Evolutionary conservation across 2,888 invertebrate species (phyloP), one percentile per base, ranked within the genome.

Genomic region (Merodon equestris): DNA sequence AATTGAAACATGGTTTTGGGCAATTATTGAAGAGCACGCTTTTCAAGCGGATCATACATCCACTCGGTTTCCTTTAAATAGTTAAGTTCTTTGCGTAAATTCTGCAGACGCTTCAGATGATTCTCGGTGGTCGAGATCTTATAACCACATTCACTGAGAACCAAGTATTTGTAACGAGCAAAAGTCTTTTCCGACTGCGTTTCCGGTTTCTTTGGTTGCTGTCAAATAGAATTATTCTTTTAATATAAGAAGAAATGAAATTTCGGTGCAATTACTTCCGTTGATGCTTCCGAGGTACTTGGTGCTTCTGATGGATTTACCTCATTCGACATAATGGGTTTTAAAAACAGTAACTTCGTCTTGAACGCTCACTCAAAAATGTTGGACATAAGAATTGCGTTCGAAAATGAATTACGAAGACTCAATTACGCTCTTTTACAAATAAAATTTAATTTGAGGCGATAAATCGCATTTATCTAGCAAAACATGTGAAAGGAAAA

Each of bases 21-120:
- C 81, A 5, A 82, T 54, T 83, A 44, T 36, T 71, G 70, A 1
- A 54, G 60, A 14, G 60, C 47, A 15, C 85, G 87, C 63, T 92
- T 93, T 81, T 94, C 94, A 83, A 92, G 91, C 44, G 91, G 89
- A 58, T 94, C 93, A 89, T 93, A 95, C 88, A 93, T 93, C 95
- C 95, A 95, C 85, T 94, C 94, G 0, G 95, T 95, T 61, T 92
- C 91, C 86, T 93, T 94, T n/a, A 95, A 89, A 85, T 93, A 93
- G 82, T 94, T 94, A 66, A 95, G 88, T 88, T 95, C 94, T 86
- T 94, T 94, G 71, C 95, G 90, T 42, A 95, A 87, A 40, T 90
- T 89, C 86, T 93, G 93, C 66, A 95, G 90, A 81, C 95, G 91
- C 85, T 93, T 93, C 71, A 92, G 90, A 83, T 95, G 94, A 72